A percentile compares a stretch with the other conserved stretches of the same genome.
phyloP scores from a whole-genome alignment of 2,113 vertebrate species.

The Proteles cristata region DNA sequence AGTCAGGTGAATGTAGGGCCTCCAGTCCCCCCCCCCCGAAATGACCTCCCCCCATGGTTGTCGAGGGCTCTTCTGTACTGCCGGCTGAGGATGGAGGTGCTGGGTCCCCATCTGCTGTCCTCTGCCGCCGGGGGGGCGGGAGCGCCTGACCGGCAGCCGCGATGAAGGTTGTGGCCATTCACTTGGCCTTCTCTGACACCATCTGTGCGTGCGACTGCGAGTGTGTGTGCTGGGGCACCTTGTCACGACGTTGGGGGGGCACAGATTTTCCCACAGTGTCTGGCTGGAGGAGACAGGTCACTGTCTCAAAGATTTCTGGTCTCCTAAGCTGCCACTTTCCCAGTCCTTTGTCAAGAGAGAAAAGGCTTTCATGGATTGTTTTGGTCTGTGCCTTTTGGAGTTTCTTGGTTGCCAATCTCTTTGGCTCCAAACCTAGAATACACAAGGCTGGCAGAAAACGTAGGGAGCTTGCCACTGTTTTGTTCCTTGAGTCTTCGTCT shows the following conservation, averaged over 20 bases:
- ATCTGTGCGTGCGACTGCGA: neutral
- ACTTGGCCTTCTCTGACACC: neutral
- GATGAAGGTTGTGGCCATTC: neutral
- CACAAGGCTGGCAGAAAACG: neutral
- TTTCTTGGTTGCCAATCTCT: neutral
- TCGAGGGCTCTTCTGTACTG: neutral
- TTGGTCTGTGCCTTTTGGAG: neutral
- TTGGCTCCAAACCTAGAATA: neutral
- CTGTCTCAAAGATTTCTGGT: neutral
- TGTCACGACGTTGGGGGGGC: neutral
- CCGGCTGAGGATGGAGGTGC: neutral
- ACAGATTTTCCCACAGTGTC: neutral
- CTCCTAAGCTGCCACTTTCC: neutral
- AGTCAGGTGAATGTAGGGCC: neutral
- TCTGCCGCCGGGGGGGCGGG: accelerated
- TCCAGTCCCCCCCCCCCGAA: neutral
- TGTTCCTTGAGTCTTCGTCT: neutral
- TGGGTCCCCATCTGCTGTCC: accelerated
- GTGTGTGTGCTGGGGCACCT: neutral
- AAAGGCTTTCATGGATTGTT: neutral
- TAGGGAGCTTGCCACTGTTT: too few relatives aligned
- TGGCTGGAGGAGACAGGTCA: neutral
- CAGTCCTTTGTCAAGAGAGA: too few relatives aligned
- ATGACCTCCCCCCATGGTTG: too few relatives aligned
- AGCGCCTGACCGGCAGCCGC: too few relatives aligned